A percentile compares a stretch with the other conserved stretches of the same genome.
These are phyloP conservation scores for Eulimnadia texana DNA, from an alignment of 1,140 invertebrate species.

Conservation along the genomic window DNA sequence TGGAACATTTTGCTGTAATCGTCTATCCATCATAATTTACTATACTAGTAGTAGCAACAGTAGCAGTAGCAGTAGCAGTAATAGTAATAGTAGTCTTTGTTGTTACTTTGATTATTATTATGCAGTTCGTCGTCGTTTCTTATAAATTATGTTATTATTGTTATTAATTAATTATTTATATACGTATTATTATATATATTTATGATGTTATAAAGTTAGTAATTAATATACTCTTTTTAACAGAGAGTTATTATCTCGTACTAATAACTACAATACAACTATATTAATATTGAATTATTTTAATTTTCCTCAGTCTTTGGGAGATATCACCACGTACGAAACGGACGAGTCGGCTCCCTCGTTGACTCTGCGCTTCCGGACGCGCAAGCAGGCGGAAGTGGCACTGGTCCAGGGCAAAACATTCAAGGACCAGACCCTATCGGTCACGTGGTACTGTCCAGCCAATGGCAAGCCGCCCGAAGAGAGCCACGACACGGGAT, in stretches of 20 bases:
- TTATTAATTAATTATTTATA: no score
- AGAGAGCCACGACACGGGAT: background rate
- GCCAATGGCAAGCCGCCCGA: constrained; percentile 1
- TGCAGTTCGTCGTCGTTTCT: no score
- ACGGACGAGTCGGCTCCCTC: constrained; percentile 47
- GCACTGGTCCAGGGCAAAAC: constrained; percentile 46
- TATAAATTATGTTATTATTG: no score
- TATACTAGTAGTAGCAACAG: no score
- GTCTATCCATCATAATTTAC: constrained; percentile 10
- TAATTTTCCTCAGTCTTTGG: constrained; percentile 43
- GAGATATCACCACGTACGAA: constrained; percentile 50
- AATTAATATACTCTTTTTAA: no score
- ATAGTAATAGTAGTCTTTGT: no score
- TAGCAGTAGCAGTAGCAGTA: no score
- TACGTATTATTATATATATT: no score
- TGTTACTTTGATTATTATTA: no score
- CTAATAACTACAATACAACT: no score
- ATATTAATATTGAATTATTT: constrained; percentile 16
- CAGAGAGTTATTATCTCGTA: no score
- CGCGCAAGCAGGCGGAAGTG: constrained; percentile 55
- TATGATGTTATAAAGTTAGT: no score
- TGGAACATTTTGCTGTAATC: constrained; percentile 56
- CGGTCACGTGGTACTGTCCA: constrained; percentile 28
- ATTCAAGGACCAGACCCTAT: constrained; percentile 40
- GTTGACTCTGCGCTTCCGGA: constrained; percentile 51